A percentile compares a stretch with the other conserved stretches of the same genome.
phyloP scores from a whole-genome alignment of 2,113 vertebrate genomes.

The Brachyhypopomus gauderio region DNA sequence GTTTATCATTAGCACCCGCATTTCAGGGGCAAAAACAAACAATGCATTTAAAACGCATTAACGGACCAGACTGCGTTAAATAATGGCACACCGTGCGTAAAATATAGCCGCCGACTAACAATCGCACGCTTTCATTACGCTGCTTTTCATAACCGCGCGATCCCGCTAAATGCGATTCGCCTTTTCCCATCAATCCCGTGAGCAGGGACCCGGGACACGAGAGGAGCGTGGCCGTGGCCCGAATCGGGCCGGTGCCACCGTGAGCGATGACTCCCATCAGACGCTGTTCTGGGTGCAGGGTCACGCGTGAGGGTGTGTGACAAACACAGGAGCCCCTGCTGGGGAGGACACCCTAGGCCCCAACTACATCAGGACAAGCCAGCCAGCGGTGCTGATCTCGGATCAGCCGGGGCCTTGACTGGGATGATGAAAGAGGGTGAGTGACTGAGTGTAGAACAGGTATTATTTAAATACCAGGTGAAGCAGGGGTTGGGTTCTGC shows the following conservation, averaged over 20 bases:
- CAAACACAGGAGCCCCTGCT: background rate
- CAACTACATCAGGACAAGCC: no score
- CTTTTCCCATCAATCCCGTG: background rate
- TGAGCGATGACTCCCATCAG: background rate
- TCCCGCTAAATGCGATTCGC: background rate
- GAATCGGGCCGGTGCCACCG: no score
- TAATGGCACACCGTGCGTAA: background rate
- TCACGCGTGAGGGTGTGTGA: background rate
- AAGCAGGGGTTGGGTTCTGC: conserved; percentile 38
- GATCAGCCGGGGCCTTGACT: background rate
- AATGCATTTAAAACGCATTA: conserved; percentile 55
- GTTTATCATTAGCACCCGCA: conserved; percentile 53
- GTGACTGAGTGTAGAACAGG: no score
- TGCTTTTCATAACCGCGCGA: background rate
- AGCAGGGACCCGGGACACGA: background rate
- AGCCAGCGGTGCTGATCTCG: background rate
- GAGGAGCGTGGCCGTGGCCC: no score
- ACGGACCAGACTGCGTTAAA: conserved; percentile 21
- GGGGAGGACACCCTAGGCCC: background rate
- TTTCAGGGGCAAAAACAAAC: conserved; percentile 48
- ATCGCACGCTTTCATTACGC: conserved; percentile 9
- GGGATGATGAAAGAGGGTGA: background rate
- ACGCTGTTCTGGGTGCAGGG: background rate
- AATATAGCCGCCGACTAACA: conserved; percentile 35
- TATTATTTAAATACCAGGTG: no score